These are phyloP conservation scores for Ceyx cyanopectus DNA, from an alignment of 2,113 vertebrate genomes.

Conservation along the genomic window DNA sequence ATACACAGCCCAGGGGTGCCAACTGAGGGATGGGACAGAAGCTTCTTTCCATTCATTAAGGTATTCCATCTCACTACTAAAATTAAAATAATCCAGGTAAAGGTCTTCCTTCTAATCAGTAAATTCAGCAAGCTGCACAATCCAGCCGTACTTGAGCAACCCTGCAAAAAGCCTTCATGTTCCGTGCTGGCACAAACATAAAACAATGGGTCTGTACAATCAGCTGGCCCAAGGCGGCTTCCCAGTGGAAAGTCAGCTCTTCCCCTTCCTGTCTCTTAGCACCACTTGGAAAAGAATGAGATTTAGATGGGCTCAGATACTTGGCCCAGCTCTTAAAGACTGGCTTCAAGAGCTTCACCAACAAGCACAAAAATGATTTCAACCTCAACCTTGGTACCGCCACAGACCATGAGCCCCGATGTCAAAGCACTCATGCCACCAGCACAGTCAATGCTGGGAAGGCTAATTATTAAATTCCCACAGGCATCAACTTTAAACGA, in stretches of 20 bases:
- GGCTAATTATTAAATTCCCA: not conserved
- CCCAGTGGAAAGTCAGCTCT: not conserved
- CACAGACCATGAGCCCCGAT: not conserved
- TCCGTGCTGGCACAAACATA: not conserved
- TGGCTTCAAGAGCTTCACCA: not conserved
- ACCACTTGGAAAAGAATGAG: not conserved
- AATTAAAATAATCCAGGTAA: not conserved
- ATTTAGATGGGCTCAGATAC: not conserved
- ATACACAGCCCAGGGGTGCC: not conserved
- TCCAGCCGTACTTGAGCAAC: not conserved
- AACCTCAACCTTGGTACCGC: not conserved
- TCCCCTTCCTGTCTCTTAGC: not conserved
- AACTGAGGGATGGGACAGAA: not conserved
- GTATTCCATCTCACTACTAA: fast-evolving
- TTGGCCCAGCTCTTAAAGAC: not conserved
- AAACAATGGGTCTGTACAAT: not conserved
- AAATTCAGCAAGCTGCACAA: not conserved
- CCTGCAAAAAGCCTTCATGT: not conserved
- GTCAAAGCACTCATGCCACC: not conserved
- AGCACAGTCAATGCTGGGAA: not conserved
- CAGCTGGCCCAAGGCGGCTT: not conserved
- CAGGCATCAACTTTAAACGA: not conserved
- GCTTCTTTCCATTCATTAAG: not conserved
- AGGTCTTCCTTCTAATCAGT: not conserved
- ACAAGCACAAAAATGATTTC: not conserved